phyloP scores from a whole-genome alignment of 2,888 invertebrate species.

The Protodeltote pygarga region DNA sequence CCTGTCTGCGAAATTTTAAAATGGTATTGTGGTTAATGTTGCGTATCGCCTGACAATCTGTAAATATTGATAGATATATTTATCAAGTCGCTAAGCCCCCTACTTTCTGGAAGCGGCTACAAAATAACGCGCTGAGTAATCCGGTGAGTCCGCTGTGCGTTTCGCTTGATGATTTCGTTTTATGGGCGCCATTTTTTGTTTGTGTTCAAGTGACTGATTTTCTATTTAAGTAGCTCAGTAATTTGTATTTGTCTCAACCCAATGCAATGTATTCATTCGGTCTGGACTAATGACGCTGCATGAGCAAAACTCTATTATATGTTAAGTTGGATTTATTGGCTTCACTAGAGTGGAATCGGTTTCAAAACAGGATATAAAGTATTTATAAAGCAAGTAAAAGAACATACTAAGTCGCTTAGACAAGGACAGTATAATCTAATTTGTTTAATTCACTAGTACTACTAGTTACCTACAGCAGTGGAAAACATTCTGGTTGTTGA shows the following conservation, averaged over 20 bases:
- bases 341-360: constrained; percentile 1
- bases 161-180: constrained; percentile 74
- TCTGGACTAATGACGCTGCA: constrained; percentile 35
- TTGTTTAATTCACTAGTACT: constrained; percentile 61
- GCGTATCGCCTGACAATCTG: constrained; percentile 75
- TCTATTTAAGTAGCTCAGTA: constrained; percentile 54
- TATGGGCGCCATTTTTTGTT: constrained; percentile 71
- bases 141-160: constrained; percentile 75
- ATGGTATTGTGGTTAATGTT: constrained; percentile 74
- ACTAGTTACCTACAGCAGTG: constrained; percentile 65
- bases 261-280: constrained; percentile 16
- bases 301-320: constrained; percentile 31
- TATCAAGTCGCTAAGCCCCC: constrained; percentile 61
- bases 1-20: constrained; percentile 71
- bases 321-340: constrained; percentile 20
- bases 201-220: constrained; percentile 62
- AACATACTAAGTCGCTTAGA: constrained; percentile 46
- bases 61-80: constrained; percentile 82
- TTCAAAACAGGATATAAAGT: constrained; percentile 10
- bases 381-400: constrained; percentile 20
- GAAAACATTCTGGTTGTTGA: constrained; percentile 62
- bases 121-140: constrained; percentile 82
- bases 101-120: constrained; percentile 56
- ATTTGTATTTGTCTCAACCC: constrained; percentile 47
- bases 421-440: constrained; percentile 57